A percentile compares a stretch with the other conserved stretches of the same genome.
phyloP scores from a whole-genome alignment of 30 jellyfish, hydroid and myxozoan species.

The Pelagia noctiluca region DNA sequence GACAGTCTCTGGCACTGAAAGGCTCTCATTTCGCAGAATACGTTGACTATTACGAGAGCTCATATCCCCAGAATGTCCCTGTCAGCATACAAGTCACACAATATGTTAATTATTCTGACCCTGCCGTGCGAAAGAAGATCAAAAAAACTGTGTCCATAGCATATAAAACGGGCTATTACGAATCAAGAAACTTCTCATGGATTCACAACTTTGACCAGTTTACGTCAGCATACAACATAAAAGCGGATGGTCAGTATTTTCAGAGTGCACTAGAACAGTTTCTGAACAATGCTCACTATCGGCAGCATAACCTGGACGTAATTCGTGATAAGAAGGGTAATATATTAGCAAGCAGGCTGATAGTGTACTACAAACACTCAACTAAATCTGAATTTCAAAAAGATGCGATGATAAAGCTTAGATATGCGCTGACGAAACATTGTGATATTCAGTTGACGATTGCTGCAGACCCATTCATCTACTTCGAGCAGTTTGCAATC shows the following conservation, averaged over 20 bases:
- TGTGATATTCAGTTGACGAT: background rate
- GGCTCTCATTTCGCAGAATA: slow-evolving; percentile 27
- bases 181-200: too few relatives aligned
- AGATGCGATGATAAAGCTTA: too few relatives aligned
- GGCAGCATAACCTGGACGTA: slow-evolving; percentile 23
- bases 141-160: slow-evolving; percentile 28
- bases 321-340: slow-evolving; percentile 16
- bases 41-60: slow-evolving; percentile 23
- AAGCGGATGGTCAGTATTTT: slow-evolving; percentile 26
- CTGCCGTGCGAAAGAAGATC: slow-evolving; percentile 33
- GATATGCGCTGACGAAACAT: slow-evolving; percentile 30
- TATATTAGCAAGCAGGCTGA: slow-evolving; percentile 42
- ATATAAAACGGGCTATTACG: slow-evolving; percentile 54
- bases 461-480: slow-evolving; percentile 35
- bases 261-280: slow-evolving; percentile 13
- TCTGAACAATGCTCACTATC: slow-evolving; percentile 14
- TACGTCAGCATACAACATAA: background rate
- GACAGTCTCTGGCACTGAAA: slow-evolving; percentile 21
- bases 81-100: slow-evolving; percentile 46
- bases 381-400: slow-evolving; percentile 34
- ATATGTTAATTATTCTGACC: slow-evolving; percentile 47
- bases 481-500: slow-evolving; percentile 63
- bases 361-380: slow-evolving; percentile 24
- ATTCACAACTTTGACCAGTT: slow-evolving; percentile 29
- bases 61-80: slow-evolving; percentile 47